phyloP scores from a whole-genome alignment of 2,888 invertebrate genomes.

The Hyalella azteca region DNA sequence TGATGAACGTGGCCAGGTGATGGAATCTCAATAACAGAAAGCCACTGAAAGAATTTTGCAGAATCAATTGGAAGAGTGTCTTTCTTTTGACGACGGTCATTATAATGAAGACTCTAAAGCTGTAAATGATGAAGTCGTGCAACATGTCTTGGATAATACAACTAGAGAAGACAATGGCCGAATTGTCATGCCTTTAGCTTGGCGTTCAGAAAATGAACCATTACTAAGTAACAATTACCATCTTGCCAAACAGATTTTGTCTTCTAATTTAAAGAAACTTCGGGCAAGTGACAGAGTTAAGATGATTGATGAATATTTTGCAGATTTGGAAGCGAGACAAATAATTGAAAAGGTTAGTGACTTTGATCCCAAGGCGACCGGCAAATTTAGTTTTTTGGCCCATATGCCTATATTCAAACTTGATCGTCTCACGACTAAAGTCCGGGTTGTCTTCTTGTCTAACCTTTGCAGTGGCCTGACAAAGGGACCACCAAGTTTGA shows the following conservation, averaged over 20 bases:
- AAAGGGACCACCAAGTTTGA: background rate
- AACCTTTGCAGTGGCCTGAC: background rate
- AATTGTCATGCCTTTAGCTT: background rate
- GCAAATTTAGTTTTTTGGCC: background rate
- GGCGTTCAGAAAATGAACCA: background rate
- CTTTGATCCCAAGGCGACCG: too few species aligned
- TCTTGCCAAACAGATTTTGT: background rate
- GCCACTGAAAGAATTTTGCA: background rate
- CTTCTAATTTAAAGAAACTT: background rate
- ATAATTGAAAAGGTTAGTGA: background rate
- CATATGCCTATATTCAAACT: conserved; percentile 23
- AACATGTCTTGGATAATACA: background rate
- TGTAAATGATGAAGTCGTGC: background rate
- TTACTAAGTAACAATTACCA: background rate
- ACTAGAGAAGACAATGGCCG: background rate
- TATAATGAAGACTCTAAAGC: background rate
- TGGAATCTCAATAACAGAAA: background rate
- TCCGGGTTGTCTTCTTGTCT: background rate
- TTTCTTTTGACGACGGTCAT: too few species aligned
- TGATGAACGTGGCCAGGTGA: background rate
- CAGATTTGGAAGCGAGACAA: background rate
- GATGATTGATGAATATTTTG: background rate
- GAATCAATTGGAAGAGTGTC: too few species aligned
- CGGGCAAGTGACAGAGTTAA: background rate
- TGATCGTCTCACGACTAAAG: conserved; percentile 13